Conservation (phyloP, 2,888 invertebrate genomes). For the Cactoblastis cactorum region DNA sequence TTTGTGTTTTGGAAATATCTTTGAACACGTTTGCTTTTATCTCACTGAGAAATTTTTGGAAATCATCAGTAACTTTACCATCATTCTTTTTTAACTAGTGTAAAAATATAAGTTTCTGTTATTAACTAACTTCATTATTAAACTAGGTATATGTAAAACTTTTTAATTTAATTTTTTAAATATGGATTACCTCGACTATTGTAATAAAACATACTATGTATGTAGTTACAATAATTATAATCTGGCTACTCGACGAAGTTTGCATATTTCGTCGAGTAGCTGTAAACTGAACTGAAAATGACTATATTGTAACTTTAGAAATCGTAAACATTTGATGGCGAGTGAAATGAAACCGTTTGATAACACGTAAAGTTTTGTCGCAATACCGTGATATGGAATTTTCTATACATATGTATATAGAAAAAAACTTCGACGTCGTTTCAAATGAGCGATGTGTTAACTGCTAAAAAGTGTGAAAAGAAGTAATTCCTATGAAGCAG, state of each 20-base stretch:
- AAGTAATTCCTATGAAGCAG: too few species aligned
- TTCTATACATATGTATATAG: neutral
- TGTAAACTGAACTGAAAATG: neutral
- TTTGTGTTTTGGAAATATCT: neutral
- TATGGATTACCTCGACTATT: neutral
- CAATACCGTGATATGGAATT: neutral
- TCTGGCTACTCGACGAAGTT: neutral
- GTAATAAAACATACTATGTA: neutral
- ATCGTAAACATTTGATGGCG: neutral
- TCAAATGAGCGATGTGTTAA: too few species aligned
- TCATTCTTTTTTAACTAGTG: neutral
- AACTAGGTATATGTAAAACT: too few species aligned
- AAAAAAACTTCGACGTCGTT: too few species aligned
- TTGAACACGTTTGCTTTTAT: neutral
- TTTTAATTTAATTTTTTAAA: neutral
- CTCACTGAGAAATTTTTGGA: neutral
- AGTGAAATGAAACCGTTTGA: neutral
- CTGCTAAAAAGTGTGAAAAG: too few species aligned
- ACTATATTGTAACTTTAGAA: conserved; percentile 7
- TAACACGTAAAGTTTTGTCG: neutral
- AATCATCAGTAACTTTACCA: neutral
- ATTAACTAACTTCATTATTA: neutral
- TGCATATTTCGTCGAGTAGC: too few species aligned
- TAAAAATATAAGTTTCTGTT: neutral
- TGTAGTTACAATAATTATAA: conserved; percentile 17